Conservation (phyloP, 2,888 invertebrate genomes). For the Tromatobia lineatoria region DNA sequence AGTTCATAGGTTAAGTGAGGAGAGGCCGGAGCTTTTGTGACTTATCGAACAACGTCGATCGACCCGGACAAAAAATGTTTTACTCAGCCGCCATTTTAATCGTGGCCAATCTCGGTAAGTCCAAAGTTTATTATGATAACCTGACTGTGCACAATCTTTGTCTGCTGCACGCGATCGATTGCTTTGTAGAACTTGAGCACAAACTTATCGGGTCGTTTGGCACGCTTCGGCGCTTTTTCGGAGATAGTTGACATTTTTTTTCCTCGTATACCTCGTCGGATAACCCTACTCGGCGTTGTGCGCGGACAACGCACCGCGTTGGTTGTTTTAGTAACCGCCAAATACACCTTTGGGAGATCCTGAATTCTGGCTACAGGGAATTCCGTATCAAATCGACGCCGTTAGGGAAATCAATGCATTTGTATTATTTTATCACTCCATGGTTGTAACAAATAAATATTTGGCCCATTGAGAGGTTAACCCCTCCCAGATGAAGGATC, state of each 20-base stretch:
- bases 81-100: conserved; percentile 61
- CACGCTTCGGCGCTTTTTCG: background rate
- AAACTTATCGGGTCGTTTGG: background rate
- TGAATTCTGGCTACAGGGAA: background rate
- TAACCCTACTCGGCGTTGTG: background rate
- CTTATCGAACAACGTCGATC: conserved; percentile 30
- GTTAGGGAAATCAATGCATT: background rate
- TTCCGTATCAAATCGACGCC: background rate
- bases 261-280: background rate
- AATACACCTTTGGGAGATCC: background rate
- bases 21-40: background rate
- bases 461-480: too few species aligned
- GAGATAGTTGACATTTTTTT: background rate
- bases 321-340: background rate
- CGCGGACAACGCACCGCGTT: background rate
- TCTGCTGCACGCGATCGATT: background rate
- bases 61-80: conserved; percentile 62
- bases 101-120: conserved; percentile 70
- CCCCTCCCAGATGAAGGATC: too few species aligned
- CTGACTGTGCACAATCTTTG: conserved; percentile 22
- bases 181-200: background rate
- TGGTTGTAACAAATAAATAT: background rate
- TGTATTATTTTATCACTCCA: background rate
- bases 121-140: conserved; percentile 69
- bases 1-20: conserved; percentile 45